These are phyloP conservation scores for Oryctolagus cuniculus DNA, from an alignment of 2,113 vertebrate species.

Conservation along the genomic window mOryCun1.1 NC_091432.1:22206001-22206500, in stretches of 20 bases:
- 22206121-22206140: slow-evolving; percentile 62
- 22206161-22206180: slow-evolving; percentile 49
- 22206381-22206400: slow-evolving; percentile 1
- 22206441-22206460: background rate
- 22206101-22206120: slow-evolving; percentile 37
- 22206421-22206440: background rate
- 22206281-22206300: background rate
- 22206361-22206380: background rate
- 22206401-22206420: background rate
- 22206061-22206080: slow-evolving; percentile 40
- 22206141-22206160: slow-evolving; percentile 65
- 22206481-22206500: background rate
- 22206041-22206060: background rate
- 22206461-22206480: background rate
- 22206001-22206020: background rate
- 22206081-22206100: slow-evolving; percentile 47
- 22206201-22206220: slow-evolving; percentile 68
- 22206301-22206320: slow-evolving; percentile 28
- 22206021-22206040: background rate
- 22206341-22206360: background rate
- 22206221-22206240: slow-evolving; percentile 66
- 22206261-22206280: background rate
- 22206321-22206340: slow-evolving; percentile 15
- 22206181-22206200: slow-evolving; percentile 66
- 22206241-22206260: slow-evolving; percentile 53